These are phyloP conservation scores for Halocynthia aurantium DNA, from an alignment of 23 tunicate species.

Conservation along the genomic window DNA sequence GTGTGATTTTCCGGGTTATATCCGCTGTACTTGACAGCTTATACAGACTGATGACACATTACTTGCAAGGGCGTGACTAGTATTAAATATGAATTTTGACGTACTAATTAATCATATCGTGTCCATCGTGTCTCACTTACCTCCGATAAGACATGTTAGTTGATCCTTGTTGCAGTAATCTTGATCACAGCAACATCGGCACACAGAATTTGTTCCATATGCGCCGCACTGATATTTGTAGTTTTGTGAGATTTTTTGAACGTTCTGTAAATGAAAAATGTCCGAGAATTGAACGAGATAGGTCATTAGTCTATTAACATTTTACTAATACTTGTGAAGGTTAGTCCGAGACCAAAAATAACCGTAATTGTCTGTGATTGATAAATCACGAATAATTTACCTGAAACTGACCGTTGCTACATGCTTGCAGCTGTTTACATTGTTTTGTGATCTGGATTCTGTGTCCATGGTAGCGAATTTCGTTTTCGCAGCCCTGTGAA, in stretches of 20 bases:
- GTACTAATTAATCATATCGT: too few relatives aligned
- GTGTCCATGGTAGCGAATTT: constrained; percentile 5
- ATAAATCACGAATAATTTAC: not conserved
- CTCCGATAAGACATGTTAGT: not conserved
- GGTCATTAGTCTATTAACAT: too few relatives aligned
- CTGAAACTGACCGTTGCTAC: constrained; percentile 24
- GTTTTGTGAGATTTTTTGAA: not conserved
- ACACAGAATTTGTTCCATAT: constrained; percentile 16
- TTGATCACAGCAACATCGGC: constrained; percentile 17
- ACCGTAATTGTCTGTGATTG: too few relatives aligned
- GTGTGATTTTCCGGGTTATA: too few relatives aligned
- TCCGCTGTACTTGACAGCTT: too few relatives aligned
- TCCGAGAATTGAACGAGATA: too few relatives aligned
- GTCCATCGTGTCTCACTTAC: not conserved
- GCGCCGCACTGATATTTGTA: constrained; percentile 11
- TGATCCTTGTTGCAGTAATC: constrained; percentile 21
- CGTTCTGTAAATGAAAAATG: too few relatives aligned
- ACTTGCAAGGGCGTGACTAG: too few relatives aligned
- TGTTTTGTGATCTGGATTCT: constrained; percentile 4
- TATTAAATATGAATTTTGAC: too few relatives aligned
- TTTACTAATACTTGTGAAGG: too few relatives aligned
- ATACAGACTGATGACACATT: too few relatives aligned
- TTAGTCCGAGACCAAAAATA: too few relatives aligned
- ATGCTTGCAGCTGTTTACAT: constrained; percentile 17
- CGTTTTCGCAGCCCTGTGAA: constrained; percentile 20